Evolutionary conservation across 2,797 vertebrate genomes (phyloP), one percentile per base, ranked within the genome.

Genomic region (Sebastes diaconus): DNA sequence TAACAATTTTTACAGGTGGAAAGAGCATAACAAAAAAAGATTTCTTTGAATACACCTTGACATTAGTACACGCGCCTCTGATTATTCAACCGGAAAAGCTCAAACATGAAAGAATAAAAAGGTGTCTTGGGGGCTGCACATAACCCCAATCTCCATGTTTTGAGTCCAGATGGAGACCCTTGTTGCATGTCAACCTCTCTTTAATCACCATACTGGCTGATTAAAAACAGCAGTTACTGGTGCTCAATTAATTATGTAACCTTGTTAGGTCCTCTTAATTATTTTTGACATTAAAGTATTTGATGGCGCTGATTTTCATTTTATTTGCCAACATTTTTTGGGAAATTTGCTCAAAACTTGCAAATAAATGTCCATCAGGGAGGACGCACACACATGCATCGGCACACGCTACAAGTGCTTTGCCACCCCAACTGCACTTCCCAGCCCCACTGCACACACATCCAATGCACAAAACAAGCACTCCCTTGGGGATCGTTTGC

Each of bases 191-290:
- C 57, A 20, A 63, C 36, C 29, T 14, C 65, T 52, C 66, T 76
- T 74, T 70, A 87, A 76, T 87, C 79, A 58, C 46, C 64, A 39
- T n/a, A 1, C 36, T 13, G 54, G 55, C 77, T 81, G 77, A 89
- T 84, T 79, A 79, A 85, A 86, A 85, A 68, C 70, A 81, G 67
- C 61, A 71, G 22, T 79, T 79, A 55, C 63, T 27, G 55, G 59
- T 59, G 72, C 68, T 81, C 58, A 9, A 74, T 81, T 81, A 57
- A 84, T 80, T 81, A 74, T 78, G 54, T 52, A 82, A 82, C 80
- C 72, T 75, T 79, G 69, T 76, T 42, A 86, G 13, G 57, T 69
- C 68, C 13, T 80, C n/a, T 24, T 80, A 55, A 75, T 69, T 82
- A 32, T 76, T 84, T 81, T 70, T 59, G 54, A 6, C 70, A 68